These are phyloP conservation scores for Phasia obesa DNA, from an alignment of 2,888 invertebrate species.

Conservation along the genomic window DNA sequence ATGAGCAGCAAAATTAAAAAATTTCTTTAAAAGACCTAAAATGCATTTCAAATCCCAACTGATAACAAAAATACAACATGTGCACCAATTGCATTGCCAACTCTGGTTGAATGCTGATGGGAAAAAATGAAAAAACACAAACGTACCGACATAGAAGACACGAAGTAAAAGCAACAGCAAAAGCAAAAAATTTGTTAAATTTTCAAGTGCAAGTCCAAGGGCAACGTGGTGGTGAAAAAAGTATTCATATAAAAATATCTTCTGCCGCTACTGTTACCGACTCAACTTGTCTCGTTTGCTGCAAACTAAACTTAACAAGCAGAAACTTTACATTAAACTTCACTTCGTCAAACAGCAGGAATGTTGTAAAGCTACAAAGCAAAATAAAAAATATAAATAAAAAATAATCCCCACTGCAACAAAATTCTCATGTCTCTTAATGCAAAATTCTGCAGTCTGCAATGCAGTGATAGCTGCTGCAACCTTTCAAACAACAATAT, in stretches of 20 bases:
- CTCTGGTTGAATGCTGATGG: conserved; percentile 30
- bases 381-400: neutral
- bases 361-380: conserved; percentile 70
- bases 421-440: conserved; percentile 58
- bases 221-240: conserved; percentile 74
- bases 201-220: conserved; percentile 81
- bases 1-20: too few relatives aligned
- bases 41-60: neutral
- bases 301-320: conserved; percentile 44
- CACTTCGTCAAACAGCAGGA: conserved; percentile 68
- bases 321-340: conserved; percentile 63
- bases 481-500: conserved; percentile 56
- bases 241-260: neutral
- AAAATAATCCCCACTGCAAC: conserved; percentile 34
- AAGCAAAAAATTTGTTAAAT: conserved; percentile 70
- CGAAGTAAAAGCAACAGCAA: conserved; percentile 54
- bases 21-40: neutral
- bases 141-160: conserved; percentile 45
- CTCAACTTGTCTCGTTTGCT: conserved; percentile 42
- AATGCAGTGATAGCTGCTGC: conserved; percentile 57
- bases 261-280: conserved; percentile 24
- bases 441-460: conserved; percentile 61
- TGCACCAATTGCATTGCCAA: conserved; percentile 15
- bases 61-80: neutral
- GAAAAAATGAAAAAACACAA: conserved; percentile 24